These are phyloP conservation scores for Cerceris ruficornis DNA, from an alignment of 2,888 invertebrate genomes.

Conservation along the genomic window DNA sequence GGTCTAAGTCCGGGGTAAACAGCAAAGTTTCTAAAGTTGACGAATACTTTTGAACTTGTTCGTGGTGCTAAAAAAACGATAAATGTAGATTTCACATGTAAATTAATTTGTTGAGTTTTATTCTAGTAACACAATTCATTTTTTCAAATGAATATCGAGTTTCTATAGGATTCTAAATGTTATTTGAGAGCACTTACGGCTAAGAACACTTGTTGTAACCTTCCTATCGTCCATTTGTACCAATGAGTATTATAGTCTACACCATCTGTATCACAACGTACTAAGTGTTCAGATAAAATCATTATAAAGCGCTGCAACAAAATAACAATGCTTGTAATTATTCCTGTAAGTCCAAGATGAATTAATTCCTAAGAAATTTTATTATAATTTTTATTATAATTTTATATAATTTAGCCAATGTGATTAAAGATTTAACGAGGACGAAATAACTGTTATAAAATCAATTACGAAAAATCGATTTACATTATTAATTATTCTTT, in stretches of 20 bases:
- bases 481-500: too few relatives aligned
- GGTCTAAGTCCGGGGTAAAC: conserved; percentile 97
- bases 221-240: conserved; percentile 97
- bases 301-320: conserved; percentile 93
- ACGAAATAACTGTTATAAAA: too few relatives aligned
- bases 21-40: conserved; percentile 96
- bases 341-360: background rate
- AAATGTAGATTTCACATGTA: conserved; percentile 25
- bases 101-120: background rate
- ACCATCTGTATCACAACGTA: conserved; percentile 95
- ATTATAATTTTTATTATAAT: too few relatives aligned
- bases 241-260: conserved; percentile 96
- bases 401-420: too few relatives aligned
- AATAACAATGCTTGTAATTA: conserved; percentile 3
- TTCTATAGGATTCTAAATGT: background rate
- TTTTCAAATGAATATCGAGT: background rate
- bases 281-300: conserved; percentile 97
- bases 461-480: too few relatives aligned
- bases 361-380: too few relatives aligned
- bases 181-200: conserved; percentile 85
- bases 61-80: conserved; percentile 91
- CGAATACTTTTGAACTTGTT: conserved; percentile 98
- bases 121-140: too few relatives aligned
- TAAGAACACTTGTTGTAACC: conserved; percentile 97
- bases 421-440: too few relatives aligned